Conservation (phyloP, 2,888 invertebrate species). For the Zhuqinia jingwanae region DNA sequence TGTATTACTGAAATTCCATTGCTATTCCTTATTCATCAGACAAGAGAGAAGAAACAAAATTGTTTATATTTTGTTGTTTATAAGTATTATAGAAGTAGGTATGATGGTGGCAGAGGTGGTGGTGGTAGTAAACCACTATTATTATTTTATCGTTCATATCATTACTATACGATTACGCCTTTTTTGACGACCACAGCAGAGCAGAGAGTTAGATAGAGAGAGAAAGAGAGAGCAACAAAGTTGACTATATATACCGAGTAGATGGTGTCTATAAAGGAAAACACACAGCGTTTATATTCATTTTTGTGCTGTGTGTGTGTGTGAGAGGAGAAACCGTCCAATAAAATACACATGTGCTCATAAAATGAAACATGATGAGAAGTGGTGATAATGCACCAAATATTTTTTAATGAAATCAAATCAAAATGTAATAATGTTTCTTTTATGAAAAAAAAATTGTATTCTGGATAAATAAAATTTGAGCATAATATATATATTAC, state of each 20-base stretch:
- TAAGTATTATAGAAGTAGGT: neutral
- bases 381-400: slow-evolving; percentile 41
- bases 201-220: too few relatives aligned
- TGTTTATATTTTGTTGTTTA: neutral
- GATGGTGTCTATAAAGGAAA: too few relatives aligned
- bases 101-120: slow-evolving; percentile 20
- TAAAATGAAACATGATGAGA: slow-evolving; percentile 53
- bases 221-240: neutral
- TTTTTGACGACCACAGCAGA: slow-evolving; percentile 51
- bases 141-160: slow-evolving; percentile 64
- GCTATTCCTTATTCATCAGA: neutral
- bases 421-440: slow-evolving; percentile 30
- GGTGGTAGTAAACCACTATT: slow-evolving; percentile 59
- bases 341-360: slow-evolving; percentile 7
- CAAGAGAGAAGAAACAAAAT: slow-evolving; percentile 44
- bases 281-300: too few relatives aligned
- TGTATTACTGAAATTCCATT: slow-evolving; percentile 39
- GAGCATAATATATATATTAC: neutral
- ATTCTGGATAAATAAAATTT: neutral
- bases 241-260: too few relatives aligned
- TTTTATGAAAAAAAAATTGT: slow-evolving; percentile 3
- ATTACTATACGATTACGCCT: slow-evolving; percentile 60
- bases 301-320: neutral
- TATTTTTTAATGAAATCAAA: slow-evolving; percentile 41
- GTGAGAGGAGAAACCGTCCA: neutral